These are phyloP conservation scores for Cosmia pyralina DNA, from an alignment of 2,888 invertebrate genomes.

Conservation along the genomic window DNA sequence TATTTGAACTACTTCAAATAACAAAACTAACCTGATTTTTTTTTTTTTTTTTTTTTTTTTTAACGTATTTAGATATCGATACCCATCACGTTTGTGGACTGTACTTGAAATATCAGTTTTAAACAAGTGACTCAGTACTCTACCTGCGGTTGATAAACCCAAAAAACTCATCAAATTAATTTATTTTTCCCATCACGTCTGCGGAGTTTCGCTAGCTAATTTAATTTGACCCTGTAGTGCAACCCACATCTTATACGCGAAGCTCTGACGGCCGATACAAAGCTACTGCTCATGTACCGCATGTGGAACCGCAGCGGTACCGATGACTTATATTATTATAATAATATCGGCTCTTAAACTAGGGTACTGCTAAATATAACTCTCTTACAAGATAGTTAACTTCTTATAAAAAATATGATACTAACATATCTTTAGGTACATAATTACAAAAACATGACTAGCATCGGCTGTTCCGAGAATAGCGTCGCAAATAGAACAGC, in stretches of 20 bases:
- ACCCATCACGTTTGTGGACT: too few relatives aligned
- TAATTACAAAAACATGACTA: not conserved
- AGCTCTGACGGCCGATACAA: not conserved
- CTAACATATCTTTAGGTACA: not conserved
- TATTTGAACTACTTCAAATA: too few relatives aligned
- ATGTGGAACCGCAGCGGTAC: not conserved
- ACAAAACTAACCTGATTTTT: too few relatives aligned
- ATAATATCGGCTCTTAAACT: conserved; percentile 1
- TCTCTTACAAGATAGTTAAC: not conserved
- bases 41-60: too few relatives aligned
- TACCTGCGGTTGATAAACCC: too few relatives aligned
- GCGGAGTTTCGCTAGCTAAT: too few relatives aligned
- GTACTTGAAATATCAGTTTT: too few relatives aligned
- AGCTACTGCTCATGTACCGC: conserved; percentile 3
- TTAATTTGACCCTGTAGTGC: not conserved
- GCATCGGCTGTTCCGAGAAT: not conserved
- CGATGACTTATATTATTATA: not conserved
- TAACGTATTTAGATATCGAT: too few relatives aligned
- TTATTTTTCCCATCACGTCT: too few relatives aligned
- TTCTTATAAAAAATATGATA: not conserved
- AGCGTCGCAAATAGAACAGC: not conserved
- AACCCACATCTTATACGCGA: not conserved
- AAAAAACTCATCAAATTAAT: too few relatives aligned
- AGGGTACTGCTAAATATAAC: not conserved
- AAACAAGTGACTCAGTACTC: too few relatives aligned